phyloP scores from a whole-genome alignment of 2,888 invertebrate genomes.

The Crossocerus cetratus region DNA sequence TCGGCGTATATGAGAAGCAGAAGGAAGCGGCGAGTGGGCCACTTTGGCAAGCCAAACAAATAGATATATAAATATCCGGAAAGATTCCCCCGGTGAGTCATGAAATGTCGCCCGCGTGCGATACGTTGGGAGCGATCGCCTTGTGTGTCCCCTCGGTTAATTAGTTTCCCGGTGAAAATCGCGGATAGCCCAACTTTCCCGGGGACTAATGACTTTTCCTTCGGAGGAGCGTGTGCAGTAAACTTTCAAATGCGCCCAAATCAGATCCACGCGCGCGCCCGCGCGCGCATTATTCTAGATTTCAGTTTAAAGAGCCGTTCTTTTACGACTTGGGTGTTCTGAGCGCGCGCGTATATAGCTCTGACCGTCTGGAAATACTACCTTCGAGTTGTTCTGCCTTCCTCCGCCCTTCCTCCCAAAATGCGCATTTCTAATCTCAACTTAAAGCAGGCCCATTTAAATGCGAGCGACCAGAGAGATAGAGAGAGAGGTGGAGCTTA shows the following conservation, averaged over 20 bases:
- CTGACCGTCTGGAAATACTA: too few relatives aligned
- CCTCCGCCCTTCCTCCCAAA: too few relatives aligned
- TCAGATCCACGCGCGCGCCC: background rate
- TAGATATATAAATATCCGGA: slow-evolving; percentile 27
- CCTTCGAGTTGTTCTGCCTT: too few relatives aligned
- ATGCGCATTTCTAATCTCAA: slow-evolving; percentile 12
- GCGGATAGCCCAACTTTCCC: too few relatives aligned
- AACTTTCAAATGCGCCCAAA: too few relatives aligned
- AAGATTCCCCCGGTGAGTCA: background rate
- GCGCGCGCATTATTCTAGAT: background rate
- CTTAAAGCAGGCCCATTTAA: slow-evolving; percentile 14
- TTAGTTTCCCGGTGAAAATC: too few relatives aligned
- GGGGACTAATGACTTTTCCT: too few relatives aligned
- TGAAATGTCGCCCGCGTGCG: background rate
- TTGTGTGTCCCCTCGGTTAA: background rate
- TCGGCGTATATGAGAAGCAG: background rate
- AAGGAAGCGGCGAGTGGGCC: background rate
- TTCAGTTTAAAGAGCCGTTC: too few relatives aligned
- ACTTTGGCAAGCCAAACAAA: slow-evolving; percentile 9
- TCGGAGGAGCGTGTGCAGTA: too few relatives aligned
- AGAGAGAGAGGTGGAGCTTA: background rate
- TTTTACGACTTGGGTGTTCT: too few relatives aligned
- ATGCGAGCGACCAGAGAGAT: background rate
- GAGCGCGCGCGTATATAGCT: too few relatives aligned
- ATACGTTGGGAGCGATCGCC: slow-evolving; percentile 6